Evolutionary conservation across 2,113 vertebrate genomes (phyloP).

Genomic region (Neolamprologus caudopunctatus): DNA sequence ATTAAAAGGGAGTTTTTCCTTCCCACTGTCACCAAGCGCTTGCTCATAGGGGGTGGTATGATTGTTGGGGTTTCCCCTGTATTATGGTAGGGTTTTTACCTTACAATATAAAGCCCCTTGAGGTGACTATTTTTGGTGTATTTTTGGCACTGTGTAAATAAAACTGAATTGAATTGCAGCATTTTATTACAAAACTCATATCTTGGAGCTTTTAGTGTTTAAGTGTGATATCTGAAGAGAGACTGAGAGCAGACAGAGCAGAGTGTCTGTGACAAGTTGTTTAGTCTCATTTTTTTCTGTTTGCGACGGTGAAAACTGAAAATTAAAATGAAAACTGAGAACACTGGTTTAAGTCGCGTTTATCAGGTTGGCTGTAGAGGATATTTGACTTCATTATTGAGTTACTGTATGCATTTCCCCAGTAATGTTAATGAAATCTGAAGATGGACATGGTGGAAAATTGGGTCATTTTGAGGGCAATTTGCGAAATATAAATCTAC

Average conservation of each 20-base stretch:
- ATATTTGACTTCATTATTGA: background rate
- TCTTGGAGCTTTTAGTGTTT: background rate
- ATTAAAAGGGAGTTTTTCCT: background rate
- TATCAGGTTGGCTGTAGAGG: background rate
- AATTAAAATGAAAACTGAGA: background rate
- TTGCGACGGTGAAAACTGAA: background rate
- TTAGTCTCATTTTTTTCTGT: background rate
- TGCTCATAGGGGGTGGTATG: background rate
- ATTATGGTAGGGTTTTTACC: background rate
- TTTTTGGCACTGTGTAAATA: background rate
- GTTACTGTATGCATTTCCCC: background rate
- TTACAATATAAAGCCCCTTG: background rate
- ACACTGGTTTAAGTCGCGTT: background rate
- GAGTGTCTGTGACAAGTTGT: background rate
- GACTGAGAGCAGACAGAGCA: background rate
- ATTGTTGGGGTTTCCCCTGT: background rate
- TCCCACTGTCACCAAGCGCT: background rate
- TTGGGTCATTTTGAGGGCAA: background rate
- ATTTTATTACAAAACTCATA: background rate
- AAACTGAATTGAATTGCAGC: background rate
- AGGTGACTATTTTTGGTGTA: background rate
- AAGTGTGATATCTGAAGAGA: background rate
- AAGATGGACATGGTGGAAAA: background rate
- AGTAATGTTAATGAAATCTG: background rate
- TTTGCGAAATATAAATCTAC: background rate